phyloP scores from a whole-genome alignment of 2,888 invertebrate species.

The Silvanus unidentatus region DNA sequence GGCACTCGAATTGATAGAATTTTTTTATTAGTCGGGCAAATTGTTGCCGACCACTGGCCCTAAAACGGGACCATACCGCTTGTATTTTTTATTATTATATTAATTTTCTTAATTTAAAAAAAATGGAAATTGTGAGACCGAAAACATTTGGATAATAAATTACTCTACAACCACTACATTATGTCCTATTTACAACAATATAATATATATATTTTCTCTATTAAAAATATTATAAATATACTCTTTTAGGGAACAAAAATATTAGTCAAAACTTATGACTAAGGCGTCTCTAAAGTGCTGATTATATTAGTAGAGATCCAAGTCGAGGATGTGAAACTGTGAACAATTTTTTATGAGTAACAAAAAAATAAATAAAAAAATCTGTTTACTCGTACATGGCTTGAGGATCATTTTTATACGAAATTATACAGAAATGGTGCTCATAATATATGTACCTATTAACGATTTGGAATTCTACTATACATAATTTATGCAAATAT shows the following conservation, averaged over 20 bases:
- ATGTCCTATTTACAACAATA: slow-evolving; percentile 41
- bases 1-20: slow-evolving; percentile 60
- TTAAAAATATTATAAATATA: slow-evolving; percentile 55
- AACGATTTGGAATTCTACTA: slow-evolving; percentile 8
- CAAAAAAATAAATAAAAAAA: no score
- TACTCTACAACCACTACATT: slow-evolving; percentile 34
- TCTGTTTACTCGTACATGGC: no score
- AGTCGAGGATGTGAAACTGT: slow-evolving; percentile 9
- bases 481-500: slow-evolving; percentile 11
- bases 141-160: slow-evolving; percentile 24
- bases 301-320: slow-evolving; percentile 28
- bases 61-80: slow-evolving; percentile 13
- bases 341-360: neutral
- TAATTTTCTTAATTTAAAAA: no score
- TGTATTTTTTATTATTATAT: no score
- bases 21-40: slow-evolving; percentile 50
- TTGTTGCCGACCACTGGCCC: slow-evolving; percentile 30
- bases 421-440: neutral
- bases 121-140: slow-evolving; percentile 15
- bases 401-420: slow-evolving; percentile 13
- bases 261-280: slow-evolving; percentile 58
- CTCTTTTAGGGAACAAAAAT: slow-evolving; percentile 57
- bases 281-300: slow-evolving; percentile 42
- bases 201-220: slow-evolving; percentile 49
- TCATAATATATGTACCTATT: neutral